Base-by-base conservation (phyloP, 2,888 invertebrate species). In the Labia minor region DNA sequence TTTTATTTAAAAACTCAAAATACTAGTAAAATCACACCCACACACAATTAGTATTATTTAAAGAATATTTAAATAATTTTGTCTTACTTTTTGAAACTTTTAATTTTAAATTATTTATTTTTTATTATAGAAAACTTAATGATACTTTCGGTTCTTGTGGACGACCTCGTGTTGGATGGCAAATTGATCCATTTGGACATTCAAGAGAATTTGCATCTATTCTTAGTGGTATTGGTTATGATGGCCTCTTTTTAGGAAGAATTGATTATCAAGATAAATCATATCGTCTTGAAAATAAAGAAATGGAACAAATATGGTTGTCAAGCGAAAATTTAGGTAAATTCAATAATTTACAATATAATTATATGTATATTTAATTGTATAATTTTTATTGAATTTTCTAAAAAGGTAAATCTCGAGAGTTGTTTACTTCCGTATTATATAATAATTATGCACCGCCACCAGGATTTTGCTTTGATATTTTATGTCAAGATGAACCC, bases 101-200 rank as follows among this genome's bases (percentile, higher is more conserved):
- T n/a, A n/a, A n/a, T n/a, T n/a, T n/a, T n/a, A n/a, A n/a, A n/a
- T n/a, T n/a, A n/a, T n/a, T n/a, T n/a, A n/a, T 8, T 26, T 26
- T 3, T 26, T 26, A 8, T 26, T 26, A 6, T 8, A 79, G 79
- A 66, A 77, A 77, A 1, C 72, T 83, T 11, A 81, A 88, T 72
- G 83, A 86, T 8, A 86, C 87, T 0, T 87, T 90, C 72, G 89
- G 88, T 0, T 76, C 79, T 0, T 91, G 90, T 74, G 92, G 85
- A 0, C 78, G 84, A 1, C 92, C 92, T 0, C 82, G 82, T 66
- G 83, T 89, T 4, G 91, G 85, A 0, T 91, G 92, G 91, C 91
- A 88, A 74, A 88, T 89, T 21, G 92, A 92, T 75, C 91, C 92
- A 0, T 92, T 92, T 73, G 92, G 92, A 0, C 92, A 92, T 73